Evolutionary conservation across 2,113 vertebrate species (phyloP), one percentile per base, ranked within the genome.

Genomic region (Etheostoma cragini): DNA sequence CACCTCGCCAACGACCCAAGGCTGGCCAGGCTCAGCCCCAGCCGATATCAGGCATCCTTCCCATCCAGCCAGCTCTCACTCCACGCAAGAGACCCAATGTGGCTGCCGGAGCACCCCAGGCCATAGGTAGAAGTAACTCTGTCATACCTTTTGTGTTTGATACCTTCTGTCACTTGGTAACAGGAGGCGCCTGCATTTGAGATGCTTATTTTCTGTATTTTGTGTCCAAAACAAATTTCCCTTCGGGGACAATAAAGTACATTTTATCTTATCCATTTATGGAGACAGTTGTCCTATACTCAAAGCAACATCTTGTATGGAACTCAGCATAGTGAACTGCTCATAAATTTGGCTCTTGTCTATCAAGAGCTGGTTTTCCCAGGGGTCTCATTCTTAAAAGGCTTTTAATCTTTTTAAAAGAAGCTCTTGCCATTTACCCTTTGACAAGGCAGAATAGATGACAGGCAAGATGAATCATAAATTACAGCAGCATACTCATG

Each of bases 1-100:
- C 97, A 1, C 98, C 98, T 49, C 96, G 98, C 57, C 98, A 99
- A 91, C 95, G 98, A 68, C 98, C 98, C 60, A 99, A 99, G 89
- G 97, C 98, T 58, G 98, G 97, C 26, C 98, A 98, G 92, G 94
- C 97, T 19, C 98, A 99, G 80, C 95, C 97, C 5, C 98, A 98
- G 80, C 94, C 97, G 1, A 97, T 97, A 85, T 94, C 97, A 63
- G 97, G 97, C 62, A 99, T 99, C 72, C 93, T 99, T 76, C 97
- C 98, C 62, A 99, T 99, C 77, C 98, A 99, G 86, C 96, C 98
- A 52, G 96, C 97, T 56, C 94, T 98, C 80, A 99, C 98, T 0
- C 98, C 98, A 12, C 95, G 97, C 38, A 99, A 99, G 93, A 97
- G 97, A 87, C 95, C 97, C 79, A 96, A 85, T 0, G 94, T 93